Base-by-base conservation (phyloP, 2,888 invertebrate genomes). In the Nymphalis urticae region DNA sequence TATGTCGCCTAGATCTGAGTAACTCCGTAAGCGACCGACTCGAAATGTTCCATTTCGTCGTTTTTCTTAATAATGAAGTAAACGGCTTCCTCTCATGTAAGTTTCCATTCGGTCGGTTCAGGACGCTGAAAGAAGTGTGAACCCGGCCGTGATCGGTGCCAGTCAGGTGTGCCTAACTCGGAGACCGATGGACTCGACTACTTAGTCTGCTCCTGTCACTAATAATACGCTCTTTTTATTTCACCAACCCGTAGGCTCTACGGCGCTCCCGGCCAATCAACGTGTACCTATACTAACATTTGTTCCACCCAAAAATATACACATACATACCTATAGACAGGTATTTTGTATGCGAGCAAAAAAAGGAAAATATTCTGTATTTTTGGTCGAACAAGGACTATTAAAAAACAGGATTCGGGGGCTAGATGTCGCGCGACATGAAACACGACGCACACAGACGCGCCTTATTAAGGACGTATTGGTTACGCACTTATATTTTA, bases 401-500 rank as follows among this genome's bases (percentile, higher is more conserved):
- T 75, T 75, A 70, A 75, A 58, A 76, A 75, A 72, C 72, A 64
- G 72, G 63, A 72, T 73, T 75, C 75, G 71, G 71, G 58, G 72
- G 74, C 72, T 72, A 73, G 72, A 76, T 71, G 76, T 73, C 75
- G 72, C 72, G 72, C 72, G 69, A 65, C 66, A 53, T 63, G 72
- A 74, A 76, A 76, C 69, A 63, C 74, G 32, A 73, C 75, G 69
- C 78, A 78, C 78, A 77, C 76, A 75, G 66, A 58, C 71, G 66
- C 70, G 58, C 64, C 74, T 71, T 74, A 76, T 76, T 78, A 77
- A 76, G 75, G 75, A 76, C 73, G 76, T 77, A 78, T 79, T 76
- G 85, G 88, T 83, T 87, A 92, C 92, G 91, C 91, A 92, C 87
- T 90, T 89, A 87, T 89, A 86, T 89, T 75, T 86, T 87, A 83